Percentiles rank a stretch among this genome's conserved stretches.
Evolutionary conservation across 2,888 invertebrate species (phyloP).

Genomic region (Alsophila aescularia): DNA sequence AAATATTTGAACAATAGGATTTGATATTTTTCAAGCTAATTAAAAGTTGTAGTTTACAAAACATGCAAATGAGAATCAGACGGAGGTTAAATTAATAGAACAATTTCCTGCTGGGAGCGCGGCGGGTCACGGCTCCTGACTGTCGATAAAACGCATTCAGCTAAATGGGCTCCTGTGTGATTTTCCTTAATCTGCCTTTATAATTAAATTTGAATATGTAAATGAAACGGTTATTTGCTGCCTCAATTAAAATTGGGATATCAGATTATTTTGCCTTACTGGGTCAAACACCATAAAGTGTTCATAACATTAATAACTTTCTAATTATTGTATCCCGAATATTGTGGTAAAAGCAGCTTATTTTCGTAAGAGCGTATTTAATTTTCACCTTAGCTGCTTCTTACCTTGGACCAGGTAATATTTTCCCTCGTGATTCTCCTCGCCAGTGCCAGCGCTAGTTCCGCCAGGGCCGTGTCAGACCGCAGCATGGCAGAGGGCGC

Average conservation of each 20-base stretch:
- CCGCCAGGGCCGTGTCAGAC: conserved; percentile 85
- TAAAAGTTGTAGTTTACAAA: neutral
- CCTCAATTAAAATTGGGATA: neutral
- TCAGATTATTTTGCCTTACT: neutral
- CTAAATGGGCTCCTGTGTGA: neutral
- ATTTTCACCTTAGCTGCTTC: conserved; percentile 86
- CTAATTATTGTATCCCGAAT: too few relatives aligned
- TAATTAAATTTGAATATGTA: conserved; percentile 17
- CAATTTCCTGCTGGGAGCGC: conserved; percentile 5
- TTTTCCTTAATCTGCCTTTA: conserved; percentile 10
- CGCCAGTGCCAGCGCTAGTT: conserved; percentile 88
- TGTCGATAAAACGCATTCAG: conserved; percentile 2
- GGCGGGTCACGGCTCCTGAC: neutral
- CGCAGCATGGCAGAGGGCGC: conserved; percentile 84
- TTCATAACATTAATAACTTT: too few relatives aligned
- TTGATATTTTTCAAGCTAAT: neutral
- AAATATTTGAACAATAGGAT: neutral
- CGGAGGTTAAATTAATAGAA: conserved; percentile 8
- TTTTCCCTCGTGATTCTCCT: conserved; percentile 88
- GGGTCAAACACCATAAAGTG: neutral
- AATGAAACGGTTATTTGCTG: neutral
- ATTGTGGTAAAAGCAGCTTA: too few relatives aligned
- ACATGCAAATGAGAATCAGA: conserved; percentile 11
- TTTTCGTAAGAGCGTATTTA: neutral
- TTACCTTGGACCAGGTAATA: conserved; percentile 92